Conservation (phyloP, 1,140 invertebrate species). For the Drosophila nasuta region DNA sequence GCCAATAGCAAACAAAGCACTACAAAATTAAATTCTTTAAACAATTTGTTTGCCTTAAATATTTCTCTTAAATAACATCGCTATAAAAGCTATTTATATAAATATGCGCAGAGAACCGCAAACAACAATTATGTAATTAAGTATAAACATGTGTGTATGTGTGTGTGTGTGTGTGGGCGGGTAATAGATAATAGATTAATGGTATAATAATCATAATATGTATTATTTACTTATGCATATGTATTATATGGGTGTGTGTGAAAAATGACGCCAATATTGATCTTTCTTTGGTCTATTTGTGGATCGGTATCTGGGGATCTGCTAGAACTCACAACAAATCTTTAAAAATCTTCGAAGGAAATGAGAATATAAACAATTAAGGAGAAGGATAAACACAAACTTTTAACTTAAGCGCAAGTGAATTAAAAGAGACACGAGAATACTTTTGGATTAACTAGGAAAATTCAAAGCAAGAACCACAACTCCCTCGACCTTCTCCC, state of each 20-base stretch:
- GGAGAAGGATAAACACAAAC: constrained; percentile 27
- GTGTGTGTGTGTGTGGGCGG: constrained; percentile 38
- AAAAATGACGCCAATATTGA: constrained; percentile 34
- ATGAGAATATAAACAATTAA: constrained; percentile 39
- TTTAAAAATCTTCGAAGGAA: constrained; percentile 32
- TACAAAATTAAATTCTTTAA: constrained; percentile 74
- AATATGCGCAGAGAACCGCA: constrained; percentile 66
- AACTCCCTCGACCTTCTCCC: constrained; percentile 23
- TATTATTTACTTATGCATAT: constrained; percentile 34
- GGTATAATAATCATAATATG: constrained; percentile 38
- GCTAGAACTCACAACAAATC: constrained; percentile 50
- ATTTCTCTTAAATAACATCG: constrained; percentile 74
- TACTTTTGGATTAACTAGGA: constrained; percentile 21
- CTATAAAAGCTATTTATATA: constrained; percentile 77
- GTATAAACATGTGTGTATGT: constrained; percentile 55
- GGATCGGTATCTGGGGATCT: constrained; percentile 11
- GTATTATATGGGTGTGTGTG: neutral
- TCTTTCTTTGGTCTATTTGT: constrained; percentile 47
- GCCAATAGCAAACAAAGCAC: constrained; percentile 74
- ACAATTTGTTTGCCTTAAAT: constrained; percentile 75
- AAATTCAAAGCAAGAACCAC: constrained; percentile 53
- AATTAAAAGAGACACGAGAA: constrained; percentile 19
- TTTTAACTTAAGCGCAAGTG: constrained; percentile 48
- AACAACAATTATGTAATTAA: constrained; percentile 78
- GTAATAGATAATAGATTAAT: constrained; percentile 51